Evolutionary conservation across 2,113 vertebrate genomes (phyloP), one percentile per base, ranked within the genome.

Genomic region (Syngnathus floridae): DNA sequence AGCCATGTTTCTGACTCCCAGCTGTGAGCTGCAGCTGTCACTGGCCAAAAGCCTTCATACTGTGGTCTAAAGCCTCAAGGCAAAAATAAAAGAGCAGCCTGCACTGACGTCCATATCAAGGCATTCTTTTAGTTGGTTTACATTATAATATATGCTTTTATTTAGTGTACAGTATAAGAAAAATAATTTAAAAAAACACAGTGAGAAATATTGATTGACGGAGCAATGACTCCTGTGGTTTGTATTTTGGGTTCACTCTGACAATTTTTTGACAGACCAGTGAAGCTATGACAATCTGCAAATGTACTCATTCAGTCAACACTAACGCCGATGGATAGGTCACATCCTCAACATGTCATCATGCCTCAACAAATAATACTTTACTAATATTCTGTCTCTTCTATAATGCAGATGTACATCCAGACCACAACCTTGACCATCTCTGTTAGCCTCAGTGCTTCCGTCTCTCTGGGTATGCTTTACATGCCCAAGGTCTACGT

Each of bases 401-500:
- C 21, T 37, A 38, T 41, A 66, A 72, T 59, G 51, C 90, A 97
- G 95, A 92, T 98, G 92, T 96, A 98, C 79, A 97, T 98, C 92
- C 95, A 97, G 90, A 97, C 94, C 52, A 98, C 93, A 57, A 96
- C 95, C 35, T 90, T 97, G 88, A 98, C 95, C 69, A 95, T 98
- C 82, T 98, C 95, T 0, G 94, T 98, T 77, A 97, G 94, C 88
- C 93, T 98, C 85, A 97, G 95, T 84, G 95, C 95, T 62, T 97
- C 95, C 0, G 95, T 98, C 82, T 96, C 95, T 61, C 92, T 98
- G 88, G 95, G 95, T 80, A 95, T 97, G 95, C 95, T 97, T 86
- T 98, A 97, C 90, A 93, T 98, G 94, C 95, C 95, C 65, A 98
- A 97, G 88, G 95, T 97, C 84, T 98, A 97, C 83, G 91, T 97